Evolutionary conservation across 2,888 invertebrate species (phyloP), one percentile per base, ranked within the genome.

Genomic region (Cantharis nigra): DNA sequence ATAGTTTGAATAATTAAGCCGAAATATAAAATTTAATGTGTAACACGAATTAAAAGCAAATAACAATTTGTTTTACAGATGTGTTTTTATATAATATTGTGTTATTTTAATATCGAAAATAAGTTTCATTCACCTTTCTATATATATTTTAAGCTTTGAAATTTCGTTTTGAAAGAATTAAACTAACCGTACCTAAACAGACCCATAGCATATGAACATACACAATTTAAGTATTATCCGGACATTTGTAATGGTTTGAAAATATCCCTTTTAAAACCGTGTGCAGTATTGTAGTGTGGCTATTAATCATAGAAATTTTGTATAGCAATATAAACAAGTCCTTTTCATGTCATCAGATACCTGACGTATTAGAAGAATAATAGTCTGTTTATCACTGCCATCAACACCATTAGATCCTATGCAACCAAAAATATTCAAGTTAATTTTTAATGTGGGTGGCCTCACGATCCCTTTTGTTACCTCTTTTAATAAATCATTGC

Each of bases 261-360:
- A 81, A 83, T 83, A 84, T 85, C 82, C 85, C 83, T 84, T 85
- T 85, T 84, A 85, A 65, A 78, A 79, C 79, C 81, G 78, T 78
- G 79, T 77, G 81, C 83, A 80, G 80, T 84, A 87, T 87, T 86
- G 87, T 86, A 83, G 80, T 83, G 80, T 78, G 79, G 85, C 86
- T 86, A 89, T 89, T 89, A 89, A 89, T 88, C 88, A 89, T 87
- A 87, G 83, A 83, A 84, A 84, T 85, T 84, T 85, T 85, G 85
- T 85, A 86, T 85, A 85, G 87, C 86, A 87, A 88, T 89, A 89
- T 89, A 89, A 89, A 89, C 89, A 89, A 89, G 88, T 88, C 88
- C 88, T 89, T 89, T 89, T 89, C 89, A 89, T 88, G 88, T 89
- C 89, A 89, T 89, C 89, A 88, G 88, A 89, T 88, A 89, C 88